Percentiles rank a stretch among this genome's conserved stretches.
Evolutionary conservation across 2,797 vertebrate genomes (phyloP).

Genomic region (Chelon labrosus): DNA sequence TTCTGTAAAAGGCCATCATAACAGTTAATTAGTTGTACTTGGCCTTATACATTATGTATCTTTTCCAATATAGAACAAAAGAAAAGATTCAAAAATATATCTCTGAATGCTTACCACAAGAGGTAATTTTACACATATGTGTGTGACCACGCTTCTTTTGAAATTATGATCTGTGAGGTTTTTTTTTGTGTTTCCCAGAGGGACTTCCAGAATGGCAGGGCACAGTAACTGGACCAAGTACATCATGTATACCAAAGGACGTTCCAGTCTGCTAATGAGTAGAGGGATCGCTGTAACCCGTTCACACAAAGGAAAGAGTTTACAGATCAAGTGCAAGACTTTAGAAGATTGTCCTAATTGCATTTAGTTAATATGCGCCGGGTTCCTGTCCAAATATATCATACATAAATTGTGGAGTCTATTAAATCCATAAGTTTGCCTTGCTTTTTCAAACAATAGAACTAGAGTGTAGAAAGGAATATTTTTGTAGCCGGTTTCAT

Average conservation of each 20-base stretch:
- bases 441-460: slow-evolving; percentile 14
- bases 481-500: background rate
- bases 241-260: slow-evolving; percentile 51
- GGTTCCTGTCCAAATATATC: slow-evolving; percentile 25
- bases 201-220: slow-evolving; percentile 34
- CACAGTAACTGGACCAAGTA: slow-evolving; percentile 24
- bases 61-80: slow-evolving; percentile 69
- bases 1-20: slow-evolving; percentile 71
- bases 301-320: slow-evolving; percentile 29
- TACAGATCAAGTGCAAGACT: slow-evolving; percentile 37
- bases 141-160: slow-evolving; percentile 53
- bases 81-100: slow-evolving; percentile 60
- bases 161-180: slow-evolving; percentile 60
- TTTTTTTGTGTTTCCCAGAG: background rate
- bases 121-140: slow-evolving; percentile 45
- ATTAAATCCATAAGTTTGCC: background rate
- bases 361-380: slow-evolving; percentile 42
- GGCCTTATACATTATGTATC: slow-evolving; percentile 78
- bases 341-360: slow-evolving; percentile 51
- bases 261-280: slow-evolving; percentile 54
- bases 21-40: slow-evolving; percentile 76
- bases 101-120: slow-evolving; percentile 34
- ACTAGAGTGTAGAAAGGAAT: background rate
- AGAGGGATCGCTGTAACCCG: slow-evolving; percentile 16
- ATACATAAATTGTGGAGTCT: slow-evolving; percentile 5